Evolutionary conservation across 2,797 vertebrate species (phyloP), one percentile per base, ranked within the genome.

Genomic region (Eulemur albifrons): DNA sequence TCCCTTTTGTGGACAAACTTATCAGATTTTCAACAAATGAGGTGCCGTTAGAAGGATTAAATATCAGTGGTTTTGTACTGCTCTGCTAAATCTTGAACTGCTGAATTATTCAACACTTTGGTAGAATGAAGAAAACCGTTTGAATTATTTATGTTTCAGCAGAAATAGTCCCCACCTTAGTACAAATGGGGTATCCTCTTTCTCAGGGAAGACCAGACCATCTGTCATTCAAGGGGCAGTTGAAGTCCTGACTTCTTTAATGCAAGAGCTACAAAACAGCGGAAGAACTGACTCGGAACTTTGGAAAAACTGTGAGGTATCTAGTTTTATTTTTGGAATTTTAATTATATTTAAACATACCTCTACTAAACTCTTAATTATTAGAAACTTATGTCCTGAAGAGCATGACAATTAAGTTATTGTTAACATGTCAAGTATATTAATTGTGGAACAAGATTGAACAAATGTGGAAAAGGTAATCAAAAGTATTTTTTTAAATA

Each of bases 241-340:
- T 21, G 99, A 99, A 98, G 99, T 99, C 23, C 98, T 99, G 5
- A 95, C 99, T 82, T 99, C 99, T 83, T 98, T 99, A 97, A 98
- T 99, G 96, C 99, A 99, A 98, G 99, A 99, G 97, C 99, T 99
- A 95, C 99, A 99, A 98, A 99, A 96, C 97, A 98, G 97, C 35
- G 99, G 99, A 38, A 98, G 98, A 97, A 98, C 98, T 3, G 99
- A 99, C 98, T 98, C 98, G 0, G 99, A 99, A 98, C 98, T 99
- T 92, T 99, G 99, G 99, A 99, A 99, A 98, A 99, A 98, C 94
- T 99, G 99, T 82, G 99, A 99, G 99, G 99, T 99, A 98, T 84
- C 90, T 95, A 32, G 48, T 91, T 93, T 96, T 95, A 57, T 90
- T 92, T 96, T 84, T 67, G 52, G 17, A 45, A 89, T 93, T 95